Percentiles rank a stretch among this genome's conserved stretches.
Evolutionary conservation across 2,113 vertebrate genomes (phyloP).

Genomic region (Gymnarchus niloticus): DNA sequence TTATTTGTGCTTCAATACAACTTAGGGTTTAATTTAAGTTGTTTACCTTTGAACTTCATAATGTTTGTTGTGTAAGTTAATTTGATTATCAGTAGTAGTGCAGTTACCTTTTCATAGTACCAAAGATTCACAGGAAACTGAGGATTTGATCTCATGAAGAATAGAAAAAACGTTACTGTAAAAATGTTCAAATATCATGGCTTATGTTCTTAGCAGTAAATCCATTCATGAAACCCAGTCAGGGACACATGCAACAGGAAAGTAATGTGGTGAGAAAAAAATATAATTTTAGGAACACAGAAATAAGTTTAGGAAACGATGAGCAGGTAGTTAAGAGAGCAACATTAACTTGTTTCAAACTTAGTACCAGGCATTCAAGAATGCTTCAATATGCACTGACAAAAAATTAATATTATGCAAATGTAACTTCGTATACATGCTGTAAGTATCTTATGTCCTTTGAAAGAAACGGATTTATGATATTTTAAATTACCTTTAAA

Average conservation of each 20-base stretch:
- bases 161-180: too few relatives aligned
- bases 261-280: not conserved
- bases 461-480: slow-evolving; percentile 27
- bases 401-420: not conserved
- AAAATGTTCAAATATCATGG: not conserved
- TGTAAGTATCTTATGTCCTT: not conserved
- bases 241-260: not conserved
- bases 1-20: not conserved
- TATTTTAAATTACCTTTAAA: slow-evolving; percentile 33
- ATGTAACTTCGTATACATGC: slow-evolving; percentile 10
- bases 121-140: not conserved
- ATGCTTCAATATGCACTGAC: not conserved
- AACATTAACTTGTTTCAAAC: not conserved
- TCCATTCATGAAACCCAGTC: not conserved
- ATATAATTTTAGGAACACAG: not conserved
- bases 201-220: not conserved
- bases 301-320: slow-evolving; percentile 2
- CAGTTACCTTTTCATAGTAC: not conserved
- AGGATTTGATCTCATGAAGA: too few relatives aligned
- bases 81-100: not conserved
- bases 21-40: not conserved
- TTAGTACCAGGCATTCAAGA: not conserved
- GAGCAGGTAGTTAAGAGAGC: not conserved
- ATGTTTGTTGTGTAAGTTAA: not conserved
- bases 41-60: not conserved